These are phyloP conservation scores for Drosophila mimica DNA, from an alignment of 2,888 invertebrate species.

Conservation along the genomic window DNA sequence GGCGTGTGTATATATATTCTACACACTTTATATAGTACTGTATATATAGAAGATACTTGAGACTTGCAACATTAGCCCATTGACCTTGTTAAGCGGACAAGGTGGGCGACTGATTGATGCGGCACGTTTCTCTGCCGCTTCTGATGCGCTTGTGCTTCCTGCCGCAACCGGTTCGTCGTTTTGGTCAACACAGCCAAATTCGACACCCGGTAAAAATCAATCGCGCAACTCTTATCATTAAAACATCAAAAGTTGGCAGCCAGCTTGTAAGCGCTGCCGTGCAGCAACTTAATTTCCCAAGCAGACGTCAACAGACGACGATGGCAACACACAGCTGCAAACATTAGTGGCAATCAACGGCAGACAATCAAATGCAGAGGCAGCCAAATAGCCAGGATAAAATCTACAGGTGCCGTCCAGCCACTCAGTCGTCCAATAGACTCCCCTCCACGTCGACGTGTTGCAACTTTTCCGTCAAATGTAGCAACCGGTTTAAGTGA, in stretches of 20 bases:
- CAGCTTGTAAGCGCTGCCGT: conserved; percentile 69
- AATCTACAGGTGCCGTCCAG: conserved; percentile 75
- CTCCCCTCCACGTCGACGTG: conserved; percentile 5
- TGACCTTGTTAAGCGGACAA: conserved; percentile 70
- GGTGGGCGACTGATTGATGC: conserved; percentile 55
- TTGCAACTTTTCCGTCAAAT: conserved; percentile 68
- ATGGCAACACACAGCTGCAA: conserved; percentile 69
- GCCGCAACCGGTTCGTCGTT: conserved; percentile 36
- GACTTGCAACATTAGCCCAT: conserved; percentile 69
- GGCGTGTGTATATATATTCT: conserved; percentile 40
- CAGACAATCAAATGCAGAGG: conserved; percentile 73
- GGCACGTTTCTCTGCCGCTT: conserved; percentile 73
- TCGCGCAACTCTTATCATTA: conserved; percentile 79
- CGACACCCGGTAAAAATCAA: conserved; percentile 77
- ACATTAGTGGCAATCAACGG: conserved; percentile 76
- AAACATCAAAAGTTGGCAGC: conserved; percentile 76
- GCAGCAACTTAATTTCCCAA: conserved; percentile 73
- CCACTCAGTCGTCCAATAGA: conserved; percentile 4
- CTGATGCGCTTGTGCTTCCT: conserved; percentile 36
- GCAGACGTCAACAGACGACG: conserved; percentile 50
- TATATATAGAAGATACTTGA: conserved; percentile 24
- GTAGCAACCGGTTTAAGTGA: conserved; percentile 66
- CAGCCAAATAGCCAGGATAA: conserved; percentile 68
- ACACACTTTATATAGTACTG: neutral
- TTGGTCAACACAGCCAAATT: conserved; percentile 47